A percentile compares a stretch with the other conserved stretches of the same genome.
Evolutionary conservation across 2,888 invertebrate genomes (phyloP).

Genomic region (Neocrepidodera transversa): DNA sequence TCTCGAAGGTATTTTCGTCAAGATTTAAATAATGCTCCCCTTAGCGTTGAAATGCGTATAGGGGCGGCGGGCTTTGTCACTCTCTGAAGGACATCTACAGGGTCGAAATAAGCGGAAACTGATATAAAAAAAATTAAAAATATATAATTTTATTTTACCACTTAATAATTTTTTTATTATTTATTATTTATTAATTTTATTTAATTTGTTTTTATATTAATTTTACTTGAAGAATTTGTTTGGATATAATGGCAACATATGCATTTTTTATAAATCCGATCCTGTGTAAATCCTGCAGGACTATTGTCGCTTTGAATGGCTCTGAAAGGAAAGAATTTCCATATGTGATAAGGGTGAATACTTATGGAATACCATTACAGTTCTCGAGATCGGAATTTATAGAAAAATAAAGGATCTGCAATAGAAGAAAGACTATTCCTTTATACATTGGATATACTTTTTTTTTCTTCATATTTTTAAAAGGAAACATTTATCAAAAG

Average conservation of each 20-base stretch:
- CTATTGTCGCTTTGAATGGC: slow-evolving; percentile 45
- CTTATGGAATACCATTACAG: slow-evolving; percentile 48
- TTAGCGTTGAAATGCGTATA: slow-evolving; percentile 37
- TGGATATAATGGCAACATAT: too few species aligned
- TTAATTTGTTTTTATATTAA: too few species aligned
- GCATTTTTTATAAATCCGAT: too few species aligned
- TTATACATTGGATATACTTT: too few species aligned
- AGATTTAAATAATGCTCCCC: slow-evolving; percentile 51
- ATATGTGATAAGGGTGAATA: slow-evolving; percentile 51
- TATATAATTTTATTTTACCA: too few species aligned
- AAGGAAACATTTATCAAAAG: too few species aligned
- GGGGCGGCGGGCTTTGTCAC: slow-evolving; percentile 32
- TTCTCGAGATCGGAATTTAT: slow-evolving; percentile 17
- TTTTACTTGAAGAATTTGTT: too few species aligned
- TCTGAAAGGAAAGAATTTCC: slow-evolving; percentile 44
- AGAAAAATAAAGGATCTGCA: neutral
- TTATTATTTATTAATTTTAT: too few species aligned
- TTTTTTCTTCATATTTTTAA: too few species aligned
- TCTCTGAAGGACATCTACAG: slow-evolving; percentile 15
- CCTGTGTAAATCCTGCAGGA: slow-evolving; percentile 33
- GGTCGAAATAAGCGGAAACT: too few species aligned
- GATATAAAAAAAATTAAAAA: too few species aligned
- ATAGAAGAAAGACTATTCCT: neutral
- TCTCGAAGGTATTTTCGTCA: slow-evolving; percentile 49
- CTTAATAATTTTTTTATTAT: too few species aligned